Evolutionary conservation across 2,888 invertebrate genomes (phyloP).

Genomic region (Seladonia tumulorum): DNA sequence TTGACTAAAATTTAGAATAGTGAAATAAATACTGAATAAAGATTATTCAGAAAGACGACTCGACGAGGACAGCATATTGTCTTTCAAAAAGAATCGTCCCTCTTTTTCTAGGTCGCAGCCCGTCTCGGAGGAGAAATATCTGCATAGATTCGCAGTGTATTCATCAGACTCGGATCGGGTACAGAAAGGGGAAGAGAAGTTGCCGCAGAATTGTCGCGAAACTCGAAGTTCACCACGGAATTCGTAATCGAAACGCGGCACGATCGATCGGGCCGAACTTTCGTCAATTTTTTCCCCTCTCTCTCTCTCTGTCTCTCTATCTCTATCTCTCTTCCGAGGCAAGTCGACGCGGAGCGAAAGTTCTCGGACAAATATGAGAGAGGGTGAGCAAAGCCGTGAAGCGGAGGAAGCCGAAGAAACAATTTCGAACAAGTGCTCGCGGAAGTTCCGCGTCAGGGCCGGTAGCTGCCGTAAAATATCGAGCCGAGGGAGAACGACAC

Average conservation of each 20-base stretch:
- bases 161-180: neutral
- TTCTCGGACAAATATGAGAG: constrained; percentile 10
- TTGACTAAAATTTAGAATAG: too few relatives aligned
- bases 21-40: too few relatives aligned
- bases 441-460: neutral
- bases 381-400: neutral
- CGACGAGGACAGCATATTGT: too few relatives aligned
- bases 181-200: neutral
- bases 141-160: too few relatives aligned
- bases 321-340: neutral
- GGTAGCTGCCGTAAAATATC: neutral
- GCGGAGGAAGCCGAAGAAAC: constrained; percentile 20
- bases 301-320: too few relatives aligned
- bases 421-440: neutral
- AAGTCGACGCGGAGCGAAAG: neutral
- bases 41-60: too few relatives aligned
- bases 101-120: too few relatives aligned
- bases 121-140: too few relatives aligned
- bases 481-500: neutral
- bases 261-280: constrained; percentile 1
- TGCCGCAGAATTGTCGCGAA: neutral
- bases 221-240: neutral
- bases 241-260: neutral
- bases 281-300: neutral
- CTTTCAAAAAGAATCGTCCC: too few relatives aligned